Evolutionary conservation across 1,140 invertebrate species (phyloP), one percentile per base, ranked within the genome.

Genomic region (Trichoplusia ni): DNA sequence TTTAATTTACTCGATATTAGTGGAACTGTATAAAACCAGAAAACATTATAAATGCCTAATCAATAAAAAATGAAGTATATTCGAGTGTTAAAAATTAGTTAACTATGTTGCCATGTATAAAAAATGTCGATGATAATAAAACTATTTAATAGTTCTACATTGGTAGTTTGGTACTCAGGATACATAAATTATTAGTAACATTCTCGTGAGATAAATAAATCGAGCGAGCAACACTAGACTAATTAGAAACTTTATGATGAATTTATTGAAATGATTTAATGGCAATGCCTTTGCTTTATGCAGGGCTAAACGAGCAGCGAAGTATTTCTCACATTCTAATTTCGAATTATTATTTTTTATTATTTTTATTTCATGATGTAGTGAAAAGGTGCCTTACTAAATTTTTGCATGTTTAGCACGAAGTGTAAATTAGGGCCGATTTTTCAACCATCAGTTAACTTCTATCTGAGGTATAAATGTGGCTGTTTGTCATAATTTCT

Each of bases 181-280:
- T 29, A 47, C 44, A 51, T 51, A 51, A 51, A 51, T 51, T 51
- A 33, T 51, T 11, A 11, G 29, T 19, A 18, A 21, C n/a, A n/a
- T n/a, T n/a, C 14, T 19, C 1, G 13, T 9, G 25, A 29, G 25
- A 51, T 51, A 51, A 51, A 51, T 49, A 51, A 19, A 21, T 51
- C 35, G 8, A 51, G 27, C 14, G 16, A 21, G 29, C 44, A 19
- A 19, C 16, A 33, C 16, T 6, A 69, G 69, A 75, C 71, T 77
- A 76, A 81, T 79, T 81, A 77, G 33, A 79, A 61, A 69, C 69
- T 73, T 71, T 70, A 71, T 66, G 56, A 44, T 46, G 64, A 69
- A 38, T 82, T 80, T 79, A 82, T 82, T 82, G 77, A 82, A 82
- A 80, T 74, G 66, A 77, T 78, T 78, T 68, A 78, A 82, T 81